These are phyloP conservation scores for Mythimna albipuncta DNA, from an alignment of 2,888 invertebrate genomes.

Conservation along the genomic window DNA sequence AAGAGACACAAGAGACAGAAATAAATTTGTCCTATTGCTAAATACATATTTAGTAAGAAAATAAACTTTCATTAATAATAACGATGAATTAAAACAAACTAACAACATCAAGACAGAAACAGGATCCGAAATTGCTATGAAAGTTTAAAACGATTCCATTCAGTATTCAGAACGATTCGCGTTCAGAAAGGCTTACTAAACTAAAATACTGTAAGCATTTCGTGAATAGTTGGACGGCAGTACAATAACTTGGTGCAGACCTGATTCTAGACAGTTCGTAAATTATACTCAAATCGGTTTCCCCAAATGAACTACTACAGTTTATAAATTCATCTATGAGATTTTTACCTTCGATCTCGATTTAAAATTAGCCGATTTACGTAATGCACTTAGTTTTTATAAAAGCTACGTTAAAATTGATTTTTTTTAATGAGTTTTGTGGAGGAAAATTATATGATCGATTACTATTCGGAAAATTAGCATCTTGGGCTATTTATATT, in stretches of 20 bases:
- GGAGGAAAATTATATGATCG: neutral
- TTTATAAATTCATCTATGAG: neutral
- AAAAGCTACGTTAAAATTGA: neutral
- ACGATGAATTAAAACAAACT: neutral
- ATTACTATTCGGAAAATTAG: neutral
- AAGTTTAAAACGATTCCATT: slow-evolving; percentile 39
- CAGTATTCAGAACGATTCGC: slow-evolving; percentile 13
- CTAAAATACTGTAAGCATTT: slow-evolving; percentile 17
- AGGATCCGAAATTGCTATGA: neutral
- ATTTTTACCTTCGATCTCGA: slow-evolving; percentile 2
- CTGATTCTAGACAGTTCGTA: slow-evolving; percentile 18
- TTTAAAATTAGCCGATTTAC: slow-evolving; percentile 1
- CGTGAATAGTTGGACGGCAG: slow-evolving; percentile 17
- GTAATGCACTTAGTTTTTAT: neutral
- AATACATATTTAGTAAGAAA: neutral
- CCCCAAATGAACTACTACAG: neutral
- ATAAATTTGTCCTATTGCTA: neutral
- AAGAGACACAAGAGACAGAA: neutral
- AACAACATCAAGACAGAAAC: slow-evolving; percentile 1
- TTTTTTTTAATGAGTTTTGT: neutral
- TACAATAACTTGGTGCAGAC: slow-evolving; percentile 23
- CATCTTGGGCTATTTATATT: neutral
- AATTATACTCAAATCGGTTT: slow-evolving; percentile 17
- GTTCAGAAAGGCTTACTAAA: slow-evolving; percentile 14
- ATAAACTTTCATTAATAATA: neutral